phyloP scores from a whole-genome alignment of 2,888 invertebrate genomes.

The Meganola albula region DNA sequence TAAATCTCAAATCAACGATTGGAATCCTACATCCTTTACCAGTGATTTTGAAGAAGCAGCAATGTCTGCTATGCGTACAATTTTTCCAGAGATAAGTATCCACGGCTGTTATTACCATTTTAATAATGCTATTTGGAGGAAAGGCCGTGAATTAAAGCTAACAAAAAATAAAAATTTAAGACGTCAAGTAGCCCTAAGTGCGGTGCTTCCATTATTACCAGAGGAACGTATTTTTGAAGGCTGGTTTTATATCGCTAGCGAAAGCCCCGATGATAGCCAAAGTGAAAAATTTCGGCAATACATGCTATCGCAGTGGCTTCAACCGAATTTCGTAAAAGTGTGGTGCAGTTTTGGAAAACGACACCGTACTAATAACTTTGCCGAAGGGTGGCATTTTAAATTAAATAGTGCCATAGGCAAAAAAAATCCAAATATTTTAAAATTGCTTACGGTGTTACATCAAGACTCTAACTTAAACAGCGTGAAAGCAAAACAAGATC shows the following conservation, averaged over 20 bases:
- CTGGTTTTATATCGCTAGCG: slow-evolving; percentile 10
- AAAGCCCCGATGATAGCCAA: slow-evolving; percentile 9
- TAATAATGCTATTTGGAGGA: slow-evolving; percentile 7
- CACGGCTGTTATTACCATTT: slow-evolving; percentile 9
- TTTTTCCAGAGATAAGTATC: slow-evolving; percentile 5
- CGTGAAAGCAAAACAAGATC: slow-evolving; percentile 4
- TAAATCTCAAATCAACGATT: slow-evolving; percentile 7
- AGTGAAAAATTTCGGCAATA: slow-evolving; percentile 10
- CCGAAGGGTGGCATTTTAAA: slow-evolving; percentile 8
- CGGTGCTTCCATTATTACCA: slow-evolving; percentile 9
- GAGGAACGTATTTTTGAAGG: slow-evolving; percentile 10
- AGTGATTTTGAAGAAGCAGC: slow-evolving; percentile 9
- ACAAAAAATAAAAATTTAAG: slow-evolving; percentile 3
- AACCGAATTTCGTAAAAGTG: slow-evolving; percentile 4
- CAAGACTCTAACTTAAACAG: slow-evolving; percentile 3
- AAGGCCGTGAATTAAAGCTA: slow-evolving; percentile 6
- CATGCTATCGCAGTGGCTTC: slow-evolving; percentile 8
- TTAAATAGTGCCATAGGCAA: slow-evolving; percentile 2
- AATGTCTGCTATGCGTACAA: slow-evolving; percentile 6
- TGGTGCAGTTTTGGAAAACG: slow-evolving; percentile 8
- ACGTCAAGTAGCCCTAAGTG: slow-evolving; percentile 5
- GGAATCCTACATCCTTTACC: slow-evolving; percentile 6
- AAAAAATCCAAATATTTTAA: slow-evolving; percentile 3
- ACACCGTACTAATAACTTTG: slow-evolving; percentile 10
- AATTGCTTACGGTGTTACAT: slow-evolving; percentile 4